Percentiles rank a stretch among this genome's conserved stretches.
phyloP scores from a whole-genome alignment of 2,797 vertebrate genomes.

The Taenioides sp. region DNA sequence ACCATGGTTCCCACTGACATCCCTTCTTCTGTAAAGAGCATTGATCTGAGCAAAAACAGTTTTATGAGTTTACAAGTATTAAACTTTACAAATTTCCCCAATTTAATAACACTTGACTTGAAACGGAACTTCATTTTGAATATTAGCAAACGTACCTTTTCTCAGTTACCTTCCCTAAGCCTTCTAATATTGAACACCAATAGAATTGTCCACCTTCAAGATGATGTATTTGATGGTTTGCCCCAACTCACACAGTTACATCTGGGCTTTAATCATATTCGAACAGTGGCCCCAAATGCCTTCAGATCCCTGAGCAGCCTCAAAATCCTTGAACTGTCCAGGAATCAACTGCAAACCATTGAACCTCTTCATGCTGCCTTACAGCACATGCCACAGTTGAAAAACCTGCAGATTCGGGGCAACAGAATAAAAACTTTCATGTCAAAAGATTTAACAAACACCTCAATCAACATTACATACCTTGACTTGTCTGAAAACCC shows the following conservation, averaged over 20 bases:
- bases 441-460: conserved; percentile 58
- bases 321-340: conserved; percentile 57
- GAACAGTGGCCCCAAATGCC: conserved; percentile 32
- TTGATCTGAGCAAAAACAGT: conserved; percentile 64
- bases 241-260: conserved; percentile 55
- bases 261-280: conserved; percentile 53
- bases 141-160: conserved; percentile 57
- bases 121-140: conserved; percentile 39
- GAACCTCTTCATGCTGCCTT: conserved; percentile 34
- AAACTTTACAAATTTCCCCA: conserved; percentile 51
- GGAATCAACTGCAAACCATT: conserved; percentile 52
- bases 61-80: conserved; percentile 44
- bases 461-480: conserved; percentile 33
- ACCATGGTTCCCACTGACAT: conserved; percentile 55
- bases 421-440: conserved; percentile 57
- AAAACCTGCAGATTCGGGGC: conserved; percentile 25
- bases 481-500: conserved; percentile 67
- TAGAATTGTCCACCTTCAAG: conserved; percentile 42
- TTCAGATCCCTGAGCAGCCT: conserved; percentile 61
- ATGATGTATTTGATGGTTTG: conserved; percentile 61
- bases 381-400: conserved; percentile 54
- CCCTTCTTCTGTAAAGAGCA: conserved; percentile 44
- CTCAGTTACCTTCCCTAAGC: conserved; percentile 42
- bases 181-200: conserved; percentile 67
- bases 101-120: conserved; percentile 54